Conservation (phyloP, 1,140 invertebrate genomes). For the Pachypeltis micranthus region DNA sequence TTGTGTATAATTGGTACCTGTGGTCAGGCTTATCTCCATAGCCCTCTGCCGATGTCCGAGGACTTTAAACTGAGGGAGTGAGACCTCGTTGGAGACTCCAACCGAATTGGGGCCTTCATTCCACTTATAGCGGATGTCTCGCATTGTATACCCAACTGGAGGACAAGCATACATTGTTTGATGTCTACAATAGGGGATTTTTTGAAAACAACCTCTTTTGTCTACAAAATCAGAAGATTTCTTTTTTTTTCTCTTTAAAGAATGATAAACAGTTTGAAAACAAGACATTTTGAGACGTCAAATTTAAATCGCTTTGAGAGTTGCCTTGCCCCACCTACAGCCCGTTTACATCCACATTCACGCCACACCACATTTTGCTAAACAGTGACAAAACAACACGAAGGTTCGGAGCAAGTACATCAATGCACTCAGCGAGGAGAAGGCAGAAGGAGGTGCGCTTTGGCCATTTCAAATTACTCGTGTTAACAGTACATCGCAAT, state of each 20-base stretch:
- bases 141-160: constrained; percentile 92
- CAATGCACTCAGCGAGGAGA: constrained; percentile 7
- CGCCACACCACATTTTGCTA: neutral
- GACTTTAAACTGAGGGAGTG: constrained; percentile 89
- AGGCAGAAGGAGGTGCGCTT: neutral
- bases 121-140: constrained; percentile 93
- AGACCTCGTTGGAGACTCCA: constrained; percentile 82
- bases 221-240: no score
- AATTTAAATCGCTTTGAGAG: neutral
- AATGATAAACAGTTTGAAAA: no score
- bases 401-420: neutral
- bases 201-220: no score
- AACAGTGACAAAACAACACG: neutral
- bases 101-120: constrained; percentile 84
- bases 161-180: constrained; percentile 5
- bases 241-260: no score
- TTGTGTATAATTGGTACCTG: constrained; percentile 52
- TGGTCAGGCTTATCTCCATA: constrained; percentile 83
- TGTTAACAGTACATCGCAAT: no score
- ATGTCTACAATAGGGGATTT: neutral
- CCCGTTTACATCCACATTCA: constrained; percentile 1
- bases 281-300: no score
- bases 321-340: constrained; percentile 11
- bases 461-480: no score
- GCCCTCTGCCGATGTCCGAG: constrained; percentile 76